phyloP scores from a whole-genome alignment of 2,113 vertebrate species.

The Apteryx mantelli region DNA sequence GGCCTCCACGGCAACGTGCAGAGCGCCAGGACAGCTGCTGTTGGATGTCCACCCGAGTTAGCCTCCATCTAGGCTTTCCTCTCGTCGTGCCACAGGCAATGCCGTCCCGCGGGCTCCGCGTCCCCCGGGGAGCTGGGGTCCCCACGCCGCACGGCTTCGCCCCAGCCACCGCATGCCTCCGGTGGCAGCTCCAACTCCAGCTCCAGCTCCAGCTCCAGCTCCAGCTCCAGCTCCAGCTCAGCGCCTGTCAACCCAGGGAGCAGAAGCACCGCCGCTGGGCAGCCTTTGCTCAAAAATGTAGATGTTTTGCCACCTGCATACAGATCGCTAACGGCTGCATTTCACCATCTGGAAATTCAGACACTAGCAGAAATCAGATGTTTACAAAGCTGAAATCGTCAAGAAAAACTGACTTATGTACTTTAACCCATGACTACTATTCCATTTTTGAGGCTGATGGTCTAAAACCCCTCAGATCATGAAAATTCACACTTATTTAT shows the following conservation, averaged over 20 bases:
- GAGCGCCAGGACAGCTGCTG: not conserved
- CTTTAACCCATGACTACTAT: not conserved
- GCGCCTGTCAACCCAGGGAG: no score
- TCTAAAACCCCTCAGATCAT: not conserved
- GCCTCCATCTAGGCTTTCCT: not conserved
- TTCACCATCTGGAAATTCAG: not conserved
- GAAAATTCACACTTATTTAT: not conserved
- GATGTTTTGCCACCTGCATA: not conserved
- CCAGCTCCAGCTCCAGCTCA: no score
- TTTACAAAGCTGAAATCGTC: no score
- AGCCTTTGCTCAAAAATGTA: not conserved
- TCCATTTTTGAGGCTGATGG: not conserved
- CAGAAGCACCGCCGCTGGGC: no score
- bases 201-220: no score
- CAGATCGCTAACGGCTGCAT: not conserved
- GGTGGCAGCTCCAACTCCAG: no score
- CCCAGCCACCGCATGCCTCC: no score
- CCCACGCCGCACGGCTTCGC: no score
- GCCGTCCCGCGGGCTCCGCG: no score
- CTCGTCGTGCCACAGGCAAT: no score
- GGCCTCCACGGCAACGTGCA: fast-evolving
- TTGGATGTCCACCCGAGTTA: no score
- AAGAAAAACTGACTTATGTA: not conserved
- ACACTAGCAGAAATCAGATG: not conserved
- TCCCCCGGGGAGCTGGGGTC: no score